A percentile compares a stretch with the other conserved stretches of the same genome.
Evolutionary conservation across 2,797 vertebrate species (phyloP).

Genomic region (Astyanax mexicanus): DNA sequence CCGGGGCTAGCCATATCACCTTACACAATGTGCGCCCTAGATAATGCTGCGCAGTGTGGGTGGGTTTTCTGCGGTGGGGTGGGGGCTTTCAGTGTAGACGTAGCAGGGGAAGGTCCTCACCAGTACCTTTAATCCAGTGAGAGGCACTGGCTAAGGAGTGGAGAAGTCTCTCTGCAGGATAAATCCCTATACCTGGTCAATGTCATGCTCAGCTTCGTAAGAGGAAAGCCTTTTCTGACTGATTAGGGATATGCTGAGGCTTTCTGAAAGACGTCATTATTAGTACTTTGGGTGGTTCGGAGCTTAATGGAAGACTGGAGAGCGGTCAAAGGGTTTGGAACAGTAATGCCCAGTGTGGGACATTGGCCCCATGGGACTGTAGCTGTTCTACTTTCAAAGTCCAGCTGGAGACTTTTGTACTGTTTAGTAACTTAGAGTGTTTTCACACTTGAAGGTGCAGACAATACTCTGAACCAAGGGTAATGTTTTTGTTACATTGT

Average conservation of each 20-base stretch:
- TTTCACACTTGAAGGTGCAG: too few species aligned
- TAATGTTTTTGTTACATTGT: too few species aligned
- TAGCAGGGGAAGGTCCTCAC: constrained; percentile 26
- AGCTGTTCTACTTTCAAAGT: constrained; percentile 45
- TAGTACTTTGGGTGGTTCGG: constrained; percentile 24
- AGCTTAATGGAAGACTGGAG: constrained; percentile 40
- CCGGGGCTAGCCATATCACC: constrained; percentile 70
- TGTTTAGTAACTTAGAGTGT: constrained; percentile 42
- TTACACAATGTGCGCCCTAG: constrained; percentile 68
- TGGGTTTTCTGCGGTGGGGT: not conserved
- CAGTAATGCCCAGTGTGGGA: constrained; percentile 40
- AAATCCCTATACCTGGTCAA: constrained; percentile 18
- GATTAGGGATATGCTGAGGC: not conserved
- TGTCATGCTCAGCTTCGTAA: constrained; percentile 3
- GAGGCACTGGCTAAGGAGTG: not conserved
- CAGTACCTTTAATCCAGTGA: constrained; percentile 24
- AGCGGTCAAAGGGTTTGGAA: constrained; percentile 44
- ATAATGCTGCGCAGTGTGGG: constrained; percentile 46
- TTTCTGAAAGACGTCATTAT: constrained; percentile 27
- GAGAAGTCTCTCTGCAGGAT: constrained; percentile 16
- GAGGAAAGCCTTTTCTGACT: constrained; percentile 11
- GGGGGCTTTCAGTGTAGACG: not conserved
- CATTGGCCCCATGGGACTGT: constrained; percentile 31
- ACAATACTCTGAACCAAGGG: too few species aligned
- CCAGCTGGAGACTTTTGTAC: constrained; percentile 48